A percentile compares a stretch with the other conserved stretches of the same genome.
Evolutionary conservation across 2,113 vertebrate genomes (phyloP).

Genomic region (Psittacus erithacus): DNA sequence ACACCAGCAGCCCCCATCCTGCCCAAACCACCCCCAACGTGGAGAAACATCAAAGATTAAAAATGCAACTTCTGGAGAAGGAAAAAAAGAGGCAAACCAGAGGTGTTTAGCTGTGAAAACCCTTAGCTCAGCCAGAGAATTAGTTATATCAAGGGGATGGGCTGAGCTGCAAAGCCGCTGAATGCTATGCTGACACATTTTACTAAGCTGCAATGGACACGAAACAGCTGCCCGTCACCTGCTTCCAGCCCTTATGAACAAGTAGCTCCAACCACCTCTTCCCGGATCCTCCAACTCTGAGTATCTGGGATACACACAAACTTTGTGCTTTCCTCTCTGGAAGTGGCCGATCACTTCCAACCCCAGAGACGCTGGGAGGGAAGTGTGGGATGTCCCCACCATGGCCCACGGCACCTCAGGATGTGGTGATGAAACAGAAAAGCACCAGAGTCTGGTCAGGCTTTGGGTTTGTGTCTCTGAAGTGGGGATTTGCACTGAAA

Average conservation of each 20-base stretch:
- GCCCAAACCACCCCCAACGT: neutral
- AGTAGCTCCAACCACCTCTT: neutral
- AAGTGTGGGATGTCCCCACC: neutral
- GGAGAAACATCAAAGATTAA: neutral
- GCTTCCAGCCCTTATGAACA: neutral
- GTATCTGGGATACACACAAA: rapidly evolving
- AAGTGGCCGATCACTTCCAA: rapidly evolving
- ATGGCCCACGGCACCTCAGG: rapidly evolving
- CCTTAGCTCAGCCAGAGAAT: slow-evolving; percentile 40
- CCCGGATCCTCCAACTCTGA: neutral
- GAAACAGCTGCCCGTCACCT: slow-evolving; percentile 43
- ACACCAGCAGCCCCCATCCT: neutral
- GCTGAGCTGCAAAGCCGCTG: slow-evolving; percentile 56
- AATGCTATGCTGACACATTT: slow-evolving; percentile 35
- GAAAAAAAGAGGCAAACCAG: neutral
- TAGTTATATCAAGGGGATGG: slow-evolving; percentile 51
- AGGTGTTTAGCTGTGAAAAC: slow-evolving; percentile 58
- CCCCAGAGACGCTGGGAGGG: rapidly evolving
- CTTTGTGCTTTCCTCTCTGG: neutral
- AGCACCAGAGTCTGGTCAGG: neutral
- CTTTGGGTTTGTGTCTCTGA: neutral
- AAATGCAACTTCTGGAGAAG: neutral
- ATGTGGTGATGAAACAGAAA: neutral
- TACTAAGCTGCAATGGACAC: slow-evolving; percentile 33
- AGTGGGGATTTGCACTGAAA: neutral